Conservation (phyloP, 2,888 invertebrate genomes). For the Mellilla xanthometata region DNA sequence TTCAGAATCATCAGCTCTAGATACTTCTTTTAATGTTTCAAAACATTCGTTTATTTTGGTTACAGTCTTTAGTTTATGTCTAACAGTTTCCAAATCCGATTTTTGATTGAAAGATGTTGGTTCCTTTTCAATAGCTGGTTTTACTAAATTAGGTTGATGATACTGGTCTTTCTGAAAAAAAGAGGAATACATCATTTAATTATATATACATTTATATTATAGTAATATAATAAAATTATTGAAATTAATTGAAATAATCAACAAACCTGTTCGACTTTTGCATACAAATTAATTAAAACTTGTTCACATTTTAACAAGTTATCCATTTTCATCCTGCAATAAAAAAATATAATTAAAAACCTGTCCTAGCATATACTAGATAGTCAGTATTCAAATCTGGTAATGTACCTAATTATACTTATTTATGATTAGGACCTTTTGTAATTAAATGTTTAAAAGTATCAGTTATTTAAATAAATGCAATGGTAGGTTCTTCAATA, state of each 20-base stretch:
- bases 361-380: too few species aligned
- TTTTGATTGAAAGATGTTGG: slow-evolving; percentile 37
- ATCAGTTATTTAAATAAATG: too few species aligned
- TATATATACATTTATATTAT: background rate
- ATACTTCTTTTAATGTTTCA: slow-evolving; percentile 67
- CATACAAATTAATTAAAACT: slow-evolving; percentile 85
- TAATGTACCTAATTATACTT: too few species aligned
- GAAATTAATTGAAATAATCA: too few species aligned
- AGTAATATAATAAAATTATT: too few species aligned
- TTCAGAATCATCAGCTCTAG: slow-evolving; percentile 56
- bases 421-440: too few species aligned
- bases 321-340: slow-evolving; percentile 86
- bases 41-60: slow-evolving; percentile 41
- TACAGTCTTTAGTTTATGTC: slow-evolving; percentile 63
- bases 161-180: slow-evolving; percentile 56
- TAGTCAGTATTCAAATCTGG: too few species aligned
- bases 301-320: slow-evolving; percentile 87
- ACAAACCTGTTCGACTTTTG: slow-evolving; percentile 84
- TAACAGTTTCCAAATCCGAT: slow-evolving; percentile 51
- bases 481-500: too few species aligned
- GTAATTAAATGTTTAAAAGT: too few species aligned
- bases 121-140: slow-evolving; percentile 29
- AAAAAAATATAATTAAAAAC: too few species aligned
- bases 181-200: background rate
- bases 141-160: slow-evolving; percentile 32